phyloP scores from a whole-genome alignment of 1,140 invertebrate genomes.

The Pantala flavescens region DNA sequence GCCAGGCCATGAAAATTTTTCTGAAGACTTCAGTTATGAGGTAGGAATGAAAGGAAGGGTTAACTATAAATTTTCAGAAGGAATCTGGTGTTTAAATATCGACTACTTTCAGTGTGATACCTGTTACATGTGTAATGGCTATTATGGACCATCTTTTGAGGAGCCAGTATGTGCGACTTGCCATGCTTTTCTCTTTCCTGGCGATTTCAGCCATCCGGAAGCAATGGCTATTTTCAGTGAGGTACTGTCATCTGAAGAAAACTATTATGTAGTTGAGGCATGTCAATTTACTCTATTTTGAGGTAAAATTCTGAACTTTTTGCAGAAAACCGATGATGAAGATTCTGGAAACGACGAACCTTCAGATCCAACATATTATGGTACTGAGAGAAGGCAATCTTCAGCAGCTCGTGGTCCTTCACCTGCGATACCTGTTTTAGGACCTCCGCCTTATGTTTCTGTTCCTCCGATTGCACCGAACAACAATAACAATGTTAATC shows the following conservation, averaged over 20 bases:
- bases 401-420: neutral
- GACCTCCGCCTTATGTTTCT: conserved; percentile 23
- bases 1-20: neutral
- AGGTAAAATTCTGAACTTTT: neutral
- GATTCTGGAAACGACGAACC: conserved; percentile 92
- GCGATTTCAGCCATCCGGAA: conserved; percentile 49
- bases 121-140: conserved; percentile 81
- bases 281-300: neutral
- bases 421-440: conserved; percentile 13
- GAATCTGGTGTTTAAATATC: neutral
- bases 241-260: conserved; percentile 27
- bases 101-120: conserved; percentile 40
- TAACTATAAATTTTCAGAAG: neutral
- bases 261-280: neutral
- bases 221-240: conserved; percentile 44
- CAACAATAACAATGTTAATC: conserved; percentile 22
- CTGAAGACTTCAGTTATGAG: neutral
- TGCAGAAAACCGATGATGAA: conserved; percentile 75
- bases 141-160: conserved; percentile 81
- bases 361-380: conserved; percentile 51
- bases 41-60: neutral
- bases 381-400: conserved; percentile 31
- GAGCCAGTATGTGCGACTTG: conserved; percentile 88
- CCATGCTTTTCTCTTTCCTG: conserved; percentile 80
- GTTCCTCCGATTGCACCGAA: conserved; percentile 27